A percentile compares a stretch with the other conserved stretches of the same genome.
Evolutionary conservation across 2,113 vertebrate genomes (phyloP).

Genomic region (Oriolus oriolus): DNA sequence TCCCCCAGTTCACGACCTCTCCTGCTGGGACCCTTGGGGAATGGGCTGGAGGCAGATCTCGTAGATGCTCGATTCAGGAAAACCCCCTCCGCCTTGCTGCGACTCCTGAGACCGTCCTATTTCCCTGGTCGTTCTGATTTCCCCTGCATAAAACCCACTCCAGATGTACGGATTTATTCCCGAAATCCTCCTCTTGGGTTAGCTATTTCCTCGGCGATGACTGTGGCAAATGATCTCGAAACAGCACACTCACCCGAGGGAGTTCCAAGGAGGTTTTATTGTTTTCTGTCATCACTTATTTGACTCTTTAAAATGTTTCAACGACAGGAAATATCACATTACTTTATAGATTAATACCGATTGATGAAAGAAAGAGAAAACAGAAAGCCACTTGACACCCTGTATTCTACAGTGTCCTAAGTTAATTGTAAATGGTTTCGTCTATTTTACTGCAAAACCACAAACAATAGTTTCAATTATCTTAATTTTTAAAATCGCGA

Average conservation of each 20-base stretch:
- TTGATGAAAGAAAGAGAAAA: background rate
- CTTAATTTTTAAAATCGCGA: accelerated
- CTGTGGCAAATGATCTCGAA: background rate
- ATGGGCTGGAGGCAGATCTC: background rate
- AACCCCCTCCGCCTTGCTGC: background rate
- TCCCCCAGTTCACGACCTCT: background rate
- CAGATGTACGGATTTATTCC: background rate
- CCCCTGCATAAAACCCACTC: background rate
- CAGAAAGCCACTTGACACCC: background rate
- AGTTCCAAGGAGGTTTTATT: background rate
- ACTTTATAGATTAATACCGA: accelerated
- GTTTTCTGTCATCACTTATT: background rate
- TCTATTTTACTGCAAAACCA: background rate
- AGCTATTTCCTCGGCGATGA: accelerated
- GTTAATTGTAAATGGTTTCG: accelerated
- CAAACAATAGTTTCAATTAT: background rate
- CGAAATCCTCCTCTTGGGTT: background rate
- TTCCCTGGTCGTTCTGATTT: background rate
- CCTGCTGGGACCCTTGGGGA: background rate
- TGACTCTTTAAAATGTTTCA: background rate
- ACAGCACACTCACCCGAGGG: background rate
- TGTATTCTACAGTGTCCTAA: background rate
- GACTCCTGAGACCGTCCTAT: accelerated
- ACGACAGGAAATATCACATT: background rate
- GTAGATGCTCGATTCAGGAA: too few species aligned